These are phyloP conservation scores for Gonioctena quinquepunctata DNA, from an alignment of 1,140 invertebrate genomes.

Conservation along the genomic window DNA sequence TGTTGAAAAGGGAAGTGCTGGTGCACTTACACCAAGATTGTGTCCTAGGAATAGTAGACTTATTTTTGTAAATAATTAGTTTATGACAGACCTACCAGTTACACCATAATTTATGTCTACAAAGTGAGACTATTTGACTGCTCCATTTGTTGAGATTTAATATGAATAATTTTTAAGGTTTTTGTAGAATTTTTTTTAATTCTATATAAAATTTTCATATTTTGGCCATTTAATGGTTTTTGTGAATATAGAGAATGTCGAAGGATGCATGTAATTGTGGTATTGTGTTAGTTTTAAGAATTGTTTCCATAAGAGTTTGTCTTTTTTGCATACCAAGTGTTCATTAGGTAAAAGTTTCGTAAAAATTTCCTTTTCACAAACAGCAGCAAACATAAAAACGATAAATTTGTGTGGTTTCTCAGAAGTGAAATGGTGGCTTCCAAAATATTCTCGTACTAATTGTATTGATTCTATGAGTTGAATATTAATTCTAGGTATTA, in stretches of 20 bases:
- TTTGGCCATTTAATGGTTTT: constrained; percentile 27
- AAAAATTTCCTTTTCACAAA: not conserved
- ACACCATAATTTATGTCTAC: constrained; percentile 30
- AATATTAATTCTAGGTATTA: not conserved
- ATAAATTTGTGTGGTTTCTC: not conserved
- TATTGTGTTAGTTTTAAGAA: constrained; percentile 49
- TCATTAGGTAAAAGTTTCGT: constrained; percentile 21
- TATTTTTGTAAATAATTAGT: constrained; percentile 54
- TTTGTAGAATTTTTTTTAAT: constrained; percentile 22
- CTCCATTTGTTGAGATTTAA: constrained; percentile 32
- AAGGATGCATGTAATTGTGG: constrained; percentile 43
- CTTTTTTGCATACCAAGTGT: constrained; percentile 33
- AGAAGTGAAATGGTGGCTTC: constrained; percentile 9
- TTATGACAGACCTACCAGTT: too few species aligned
- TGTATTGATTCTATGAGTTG: not conserved
- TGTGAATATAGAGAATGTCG: constrained; percentile 31
- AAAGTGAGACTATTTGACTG: constrained; percentile 28
- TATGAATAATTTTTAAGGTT: constrained; percentile 29
- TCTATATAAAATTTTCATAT: constrained; percentile 23
- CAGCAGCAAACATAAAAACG: not conserved
- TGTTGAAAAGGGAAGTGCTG: too few species aligned
- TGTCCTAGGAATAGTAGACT: constrained; percentile 51
- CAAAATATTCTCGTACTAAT: not conserved
- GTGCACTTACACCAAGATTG: too few species aligned
- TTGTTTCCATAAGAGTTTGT: constrained; percentile 40